phyloP scores from a whole-genome alignment of 2,888 invertebrate species.

The Xestobium rufovillosum region DNA sequence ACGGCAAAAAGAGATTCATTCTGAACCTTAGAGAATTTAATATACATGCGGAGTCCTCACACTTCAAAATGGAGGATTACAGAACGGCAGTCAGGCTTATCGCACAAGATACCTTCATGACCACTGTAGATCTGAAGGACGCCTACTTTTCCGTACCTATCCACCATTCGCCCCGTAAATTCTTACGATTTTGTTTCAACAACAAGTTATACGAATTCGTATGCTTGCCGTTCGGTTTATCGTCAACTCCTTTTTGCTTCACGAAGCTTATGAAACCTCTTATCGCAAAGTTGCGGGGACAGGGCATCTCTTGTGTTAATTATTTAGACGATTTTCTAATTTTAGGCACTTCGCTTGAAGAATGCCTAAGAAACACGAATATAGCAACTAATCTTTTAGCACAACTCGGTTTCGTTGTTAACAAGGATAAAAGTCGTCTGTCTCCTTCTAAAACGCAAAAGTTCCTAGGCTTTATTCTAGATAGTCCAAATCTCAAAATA shows the following conservation, averaged over 20 bases:
- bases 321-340: too few species aligned
- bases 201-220: slow-evolving; percentile 16
- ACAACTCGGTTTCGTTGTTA: neutral
- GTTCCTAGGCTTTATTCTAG: slow-evolving; percentile 4
- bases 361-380: slow-evolving; percentile 4
- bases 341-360: slow-evolving; percentile 8
- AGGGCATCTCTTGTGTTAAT: slow-evolving; percentile 11
- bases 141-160: slow-evolving; percentile 13
- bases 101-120: slow-evolving; percentile 2
- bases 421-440: neutral
- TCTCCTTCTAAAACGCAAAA: neutral
- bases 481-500: neutral
- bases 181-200: slow-evolving; percentile 13
- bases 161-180: slow-evolving; percentile 7
- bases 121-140: slow-evolving; percentile 10
- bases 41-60: slow-evolving; percentile 4
- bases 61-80: slow-evolving; percentile 9
- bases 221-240: slow-evolving; percentile 16
- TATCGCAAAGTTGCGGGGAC: slow-evolving; percentile 5
- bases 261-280: slow-evolving; percentile 20
- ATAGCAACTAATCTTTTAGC: neutral
- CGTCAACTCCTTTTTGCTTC: slow-evolving; percentile 14
- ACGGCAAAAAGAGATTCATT: neutral
- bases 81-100: slow-evolving; percentile 9
- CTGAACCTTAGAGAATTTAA: too few species aligned